Evolutionary conservation across 2,797 vertebrate species (phyloP).

Genomic region (Nasua narica): DNA sequence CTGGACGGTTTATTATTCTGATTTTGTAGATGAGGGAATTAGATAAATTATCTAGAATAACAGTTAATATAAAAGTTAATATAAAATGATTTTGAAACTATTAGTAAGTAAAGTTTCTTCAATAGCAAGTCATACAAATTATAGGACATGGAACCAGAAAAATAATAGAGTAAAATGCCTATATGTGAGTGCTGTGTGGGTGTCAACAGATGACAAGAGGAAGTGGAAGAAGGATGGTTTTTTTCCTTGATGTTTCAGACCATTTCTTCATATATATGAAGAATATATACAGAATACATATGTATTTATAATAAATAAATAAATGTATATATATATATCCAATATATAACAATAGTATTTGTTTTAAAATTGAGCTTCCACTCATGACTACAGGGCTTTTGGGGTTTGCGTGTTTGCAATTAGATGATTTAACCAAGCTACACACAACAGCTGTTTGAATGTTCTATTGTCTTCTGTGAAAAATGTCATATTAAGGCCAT

Average conservation of each 20-base stretch:
- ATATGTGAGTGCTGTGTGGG: neutral
- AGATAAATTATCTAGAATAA: neutral
- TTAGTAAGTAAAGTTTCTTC: neutral
- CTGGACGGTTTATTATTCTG: neutral
- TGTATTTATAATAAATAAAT: too few relatives aligned
- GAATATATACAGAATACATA: too few relatives aligned
- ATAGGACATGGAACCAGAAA: neutral
- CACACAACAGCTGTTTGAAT: neutral
- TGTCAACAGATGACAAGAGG: neutral
- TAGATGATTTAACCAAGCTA: neutral
- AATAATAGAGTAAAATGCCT: neutral
- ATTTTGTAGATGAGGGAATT: neutral
- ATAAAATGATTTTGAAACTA: neutral
- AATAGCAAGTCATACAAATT: neutral
- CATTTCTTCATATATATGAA: neutral
- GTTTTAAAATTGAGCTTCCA: neutral
- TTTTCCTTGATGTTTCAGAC: neutral
- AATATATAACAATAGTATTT: neutral
- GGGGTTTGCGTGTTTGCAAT: neutral
- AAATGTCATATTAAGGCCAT: neutral
- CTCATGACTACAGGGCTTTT: neutral
- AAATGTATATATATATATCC: too few relatives aligned
- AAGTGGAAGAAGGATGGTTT: accelerated
- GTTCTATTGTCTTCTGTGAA: neutral
- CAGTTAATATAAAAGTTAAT: neutral